Base-by-base conservation (phyloP, 2,888 invertebrate genomes). In the Dysmachus trigonus region DNA sequence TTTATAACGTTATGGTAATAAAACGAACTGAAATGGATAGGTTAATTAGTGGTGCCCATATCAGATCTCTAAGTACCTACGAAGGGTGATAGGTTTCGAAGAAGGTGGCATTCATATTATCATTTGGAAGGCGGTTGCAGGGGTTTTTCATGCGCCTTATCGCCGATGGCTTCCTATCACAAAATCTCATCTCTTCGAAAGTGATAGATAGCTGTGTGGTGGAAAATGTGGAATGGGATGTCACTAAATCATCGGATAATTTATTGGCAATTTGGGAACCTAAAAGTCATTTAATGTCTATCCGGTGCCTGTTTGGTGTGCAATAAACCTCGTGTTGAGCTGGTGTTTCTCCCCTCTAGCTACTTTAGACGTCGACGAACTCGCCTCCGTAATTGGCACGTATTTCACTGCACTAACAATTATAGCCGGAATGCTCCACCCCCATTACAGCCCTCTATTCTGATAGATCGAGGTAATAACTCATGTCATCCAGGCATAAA, bases 241-340 rank as follows among this genome's bases (percentile, higher is more conserved):
- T 83, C 86, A 86, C 87, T 87, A 86, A 87, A 87, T 87, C 87
- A 87, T 87, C 83, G 82, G 82, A 47, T 87, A 87, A 87, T 87
- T 87, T 87, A 87, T 87, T 87, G 86, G 77, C 86, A 87, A 87
- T 87, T 87, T 87, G 84, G 84, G 35, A 71, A 33, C 72, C 62
- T 83, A 83, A 84, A 82, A 82, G 84, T 38, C 72, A 79, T 85
- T 85, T 72, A 85, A 79, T 85, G 72, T 53, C 27, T 18, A 27
- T 53, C 35, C 53, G 53, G 18, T 15, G 31, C 33, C 51, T 18
- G 53, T 81, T 51, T 62, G 53, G 81, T 51, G 62, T 30, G 62
- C 33, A 53, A 53, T 62, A 22, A 53, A 62, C 53, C 27, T 53
- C 53, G 31, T 81, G 35, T 81, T 81, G 81, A 81, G 53, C 53